A percentile compares a stretch with the other conserved stretches of the same genome.
Conservation (phyloP, 1,140 invertebrate species). For the Diploscapter pachys region DNA sequence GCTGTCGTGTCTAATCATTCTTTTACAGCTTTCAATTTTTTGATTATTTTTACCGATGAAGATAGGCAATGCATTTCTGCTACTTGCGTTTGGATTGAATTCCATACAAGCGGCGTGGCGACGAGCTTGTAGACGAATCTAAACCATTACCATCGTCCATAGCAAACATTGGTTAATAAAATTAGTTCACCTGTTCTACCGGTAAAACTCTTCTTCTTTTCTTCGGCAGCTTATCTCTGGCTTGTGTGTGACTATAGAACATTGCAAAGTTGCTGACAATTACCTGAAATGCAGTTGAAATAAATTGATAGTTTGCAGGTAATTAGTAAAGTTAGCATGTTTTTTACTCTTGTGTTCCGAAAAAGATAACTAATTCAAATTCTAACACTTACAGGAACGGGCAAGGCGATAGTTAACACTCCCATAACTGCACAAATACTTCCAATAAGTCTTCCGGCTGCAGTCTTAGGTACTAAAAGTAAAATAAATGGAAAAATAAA, state of each 20-base stretch:
- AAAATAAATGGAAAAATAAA: too few relatives aligned
- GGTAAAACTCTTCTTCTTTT: constrained; percentile 38
- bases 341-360: too few relatives aligned
- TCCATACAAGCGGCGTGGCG: constrained; percentile 26
- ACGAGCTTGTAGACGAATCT: constrained; percentile 36
- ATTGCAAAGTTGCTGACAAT: constrained; percentile 99
- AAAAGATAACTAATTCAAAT: too few relatives aligned
- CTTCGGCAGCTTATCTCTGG: constrained; percentile 62
- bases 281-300: constrained; percentile 64
- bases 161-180: background rate
- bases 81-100: background rate
- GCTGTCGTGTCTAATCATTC: background rate
- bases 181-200: constrained; percentile 34
- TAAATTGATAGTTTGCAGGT: background rate
- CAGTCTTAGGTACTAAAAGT: constrained; percentile 30
- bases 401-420: constrained; percentile 94
- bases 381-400: constrained; percentile 71
- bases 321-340: too few relatives aligned
- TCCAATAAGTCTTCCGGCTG: constrained; percentile 73
- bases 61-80: constrained; percentile 28
- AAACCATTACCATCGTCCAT: background rate
- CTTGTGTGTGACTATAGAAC: constrained; percentile 93
- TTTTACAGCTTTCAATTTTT: background rate
- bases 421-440: constrained; percentile 97
- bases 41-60: constrained; percentile 7